Base-by-base conservation (phyloP, 2,888 invertebrate species). In the Nemotelus nigrinus region DNA sequence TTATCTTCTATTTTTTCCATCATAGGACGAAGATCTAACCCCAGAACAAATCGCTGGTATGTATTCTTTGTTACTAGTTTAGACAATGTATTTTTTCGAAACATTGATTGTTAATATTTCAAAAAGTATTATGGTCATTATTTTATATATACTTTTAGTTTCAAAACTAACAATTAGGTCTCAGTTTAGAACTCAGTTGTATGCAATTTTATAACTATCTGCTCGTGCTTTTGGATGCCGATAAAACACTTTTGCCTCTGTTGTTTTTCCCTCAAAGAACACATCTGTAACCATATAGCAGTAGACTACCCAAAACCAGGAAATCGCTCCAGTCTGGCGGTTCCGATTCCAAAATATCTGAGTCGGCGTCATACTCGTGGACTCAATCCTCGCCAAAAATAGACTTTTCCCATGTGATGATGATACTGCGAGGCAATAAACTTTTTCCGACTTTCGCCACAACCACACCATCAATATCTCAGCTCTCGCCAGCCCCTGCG, bases 41-140 rank as follows among this genome's bases (percentile, higher is more conserved):
- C 91, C 95, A 88, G 96, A 96, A 91, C 96, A 96, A 89, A 92
- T 95, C 85, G 94, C 94, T 87, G 94, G 95, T 95, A 90, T 91
- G 93, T 90, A 60, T 70, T 25, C 25, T 25, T 25, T 25, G 25
- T 41, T 7, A 65, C 43, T 64, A 41, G 50, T 2, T 50, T 81
- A 47, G 3, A 10, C n/a, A 74, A 39, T 76, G n/a, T 77, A 25
- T 72, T 74, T 53, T n/a, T 25, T 25, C 25, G 25, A 25, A 25
- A 25, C 25, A 25, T 25, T 25, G 25, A 25, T 1, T 25, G 25
- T 25, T 1, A 25, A 25, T 25, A 25, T 25, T 25, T 25, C 25
- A 25, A 25, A 25, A 25, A 25, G 25, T 25, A 25, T 25, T 25
- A 25, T 25, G 25, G 25, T 25, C 0, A 25, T 25, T 25, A 25